phyloP scores from a whole-genome alignment of 1,140 invertebrate genomes.

The Pseudoatta argentina region DNA sequence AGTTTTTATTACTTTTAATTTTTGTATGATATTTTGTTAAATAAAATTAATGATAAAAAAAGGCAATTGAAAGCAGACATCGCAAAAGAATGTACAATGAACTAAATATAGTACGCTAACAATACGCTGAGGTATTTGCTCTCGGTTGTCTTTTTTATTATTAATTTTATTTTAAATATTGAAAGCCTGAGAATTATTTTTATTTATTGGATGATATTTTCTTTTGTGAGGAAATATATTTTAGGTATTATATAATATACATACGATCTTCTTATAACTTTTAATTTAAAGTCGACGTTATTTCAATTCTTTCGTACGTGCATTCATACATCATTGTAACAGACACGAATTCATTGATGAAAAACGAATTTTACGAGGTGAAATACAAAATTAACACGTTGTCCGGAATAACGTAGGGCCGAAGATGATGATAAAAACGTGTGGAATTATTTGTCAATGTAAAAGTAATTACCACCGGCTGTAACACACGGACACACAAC shows the following conservation, averaged over 20 bases:
- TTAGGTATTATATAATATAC: not conserved
- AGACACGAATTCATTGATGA: not conserved
- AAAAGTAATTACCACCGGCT: conserved; percentile 67
- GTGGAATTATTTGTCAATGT: conserved; percentile 68
- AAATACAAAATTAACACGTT: conserved; percentile 63
- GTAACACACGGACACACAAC: conserved; percentile 38
- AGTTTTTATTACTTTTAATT: not conserved
- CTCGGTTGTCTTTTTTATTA: too few relatives aligned
- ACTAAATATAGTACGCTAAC: too few relatives aligned
- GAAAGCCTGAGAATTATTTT: too few relatives aligned
- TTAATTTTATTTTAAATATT: too few relatives aligned
- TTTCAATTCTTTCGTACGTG: not conserved
- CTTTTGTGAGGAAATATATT: not conserved
- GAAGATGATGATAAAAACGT: conserved; percentile 46
- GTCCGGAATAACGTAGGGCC: not conserved
- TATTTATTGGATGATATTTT: not conserved
- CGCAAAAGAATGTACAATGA: too few relatives aligned
- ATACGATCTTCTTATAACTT: too few relatives aligned
- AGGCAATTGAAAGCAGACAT: too few relatives aligned
- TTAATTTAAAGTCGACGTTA: conserved; percentile 11
- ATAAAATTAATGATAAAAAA: too few relatives aligned
- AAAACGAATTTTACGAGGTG: conserved; percentile 30
- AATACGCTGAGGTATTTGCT: too few relatives aligned
- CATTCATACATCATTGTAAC: not conserved
- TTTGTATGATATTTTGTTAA: not conserved